These are phyloP conservation scores for Neopelma chrysocephalum DNA, from an alignment of 2,797 vertebrate species.

Conservation along the genomic window DNA sequence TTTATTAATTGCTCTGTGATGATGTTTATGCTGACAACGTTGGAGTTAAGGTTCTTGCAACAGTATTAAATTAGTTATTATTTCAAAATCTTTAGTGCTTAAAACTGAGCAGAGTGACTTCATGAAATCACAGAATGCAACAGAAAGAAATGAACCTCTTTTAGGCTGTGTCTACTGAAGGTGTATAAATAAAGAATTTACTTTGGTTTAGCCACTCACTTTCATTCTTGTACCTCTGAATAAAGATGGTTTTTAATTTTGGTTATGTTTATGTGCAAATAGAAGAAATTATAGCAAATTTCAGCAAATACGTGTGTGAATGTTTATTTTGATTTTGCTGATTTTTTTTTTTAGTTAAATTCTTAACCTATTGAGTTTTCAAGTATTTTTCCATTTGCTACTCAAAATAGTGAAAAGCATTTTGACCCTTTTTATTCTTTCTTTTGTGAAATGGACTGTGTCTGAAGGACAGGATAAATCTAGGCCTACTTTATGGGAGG, in stretches of 20 bases:
- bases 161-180: not conserved
- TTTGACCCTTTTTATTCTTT: not conserved
- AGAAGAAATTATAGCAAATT: not conserved
- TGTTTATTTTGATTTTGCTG: not conserved
- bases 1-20: not conserved
- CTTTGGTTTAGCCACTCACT: not conserved
- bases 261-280: not conserved
- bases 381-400: not conserved
- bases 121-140: not conserved
- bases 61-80: not conserved
- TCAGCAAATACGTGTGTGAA: not conserved
- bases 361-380: not conserved
- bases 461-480: not conserved
- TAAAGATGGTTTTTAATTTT: not conserved
- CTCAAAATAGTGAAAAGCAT: not conserved
- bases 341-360: not conserved
- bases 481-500: not conserved
- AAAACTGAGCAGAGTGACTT: not conserved
- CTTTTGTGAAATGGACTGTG: not conserved
- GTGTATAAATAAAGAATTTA: not conserved
- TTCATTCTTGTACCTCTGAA: not conserved
- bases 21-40: not conserved
- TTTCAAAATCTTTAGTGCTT: not conserved
- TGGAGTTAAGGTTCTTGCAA: not conserved
- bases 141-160: not conserved